These are phyloP conservation scores for Pseudopleuronectes americanus DNA, from an alignment of 2,797 vertebrate genomes.

Conservation along the genomic window DNA sequence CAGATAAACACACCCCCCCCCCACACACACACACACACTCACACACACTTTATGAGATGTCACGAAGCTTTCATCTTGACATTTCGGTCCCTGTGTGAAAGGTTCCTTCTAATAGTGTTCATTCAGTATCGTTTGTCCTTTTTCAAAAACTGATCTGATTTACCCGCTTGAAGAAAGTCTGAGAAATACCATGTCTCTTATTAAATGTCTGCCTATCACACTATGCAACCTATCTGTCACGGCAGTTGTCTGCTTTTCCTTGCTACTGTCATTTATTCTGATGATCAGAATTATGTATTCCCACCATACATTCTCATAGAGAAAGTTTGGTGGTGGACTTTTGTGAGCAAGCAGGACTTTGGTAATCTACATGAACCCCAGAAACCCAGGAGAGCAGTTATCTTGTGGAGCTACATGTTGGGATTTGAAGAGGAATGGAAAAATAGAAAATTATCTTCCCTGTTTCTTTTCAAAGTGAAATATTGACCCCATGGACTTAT, in stretches of 20 bases:
- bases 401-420: constrained; percentile 35
- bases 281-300: constrained; percentile 6
- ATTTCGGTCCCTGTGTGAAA: constrained; percentile 9
- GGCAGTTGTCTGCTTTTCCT: neutral
- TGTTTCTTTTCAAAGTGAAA: constrained; percentile 25
- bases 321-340: neutral
- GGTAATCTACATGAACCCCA: constrained; percentile 23
- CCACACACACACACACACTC: neutral
- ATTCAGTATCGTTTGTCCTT: constrained; percentile 1
- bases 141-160: constrained; percentile 5
- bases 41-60: constrained; percentile 7
- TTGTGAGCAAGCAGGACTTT: constrained; percentile 19
- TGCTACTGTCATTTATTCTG: constrained; percentile 2
- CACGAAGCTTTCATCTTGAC: constrained; percentile 18
- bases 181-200: neutral
- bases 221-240: neutral
- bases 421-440: constrained; percentile 16
- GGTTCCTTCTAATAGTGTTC: constrained; percentile 1
- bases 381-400: constrained; percentile 35
- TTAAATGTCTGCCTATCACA: neutral
- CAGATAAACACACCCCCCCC: neutral
- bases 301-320: neutral
- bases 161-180: neutral
- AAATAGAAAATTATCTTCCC: constrained; percentile 12
- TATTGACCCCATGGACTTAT: constrained; percentile 23